phyloP scores from a whole-genome alignment of 2,113 vertebrate genomes.

The Ranitomeya variabilis region DNA sequence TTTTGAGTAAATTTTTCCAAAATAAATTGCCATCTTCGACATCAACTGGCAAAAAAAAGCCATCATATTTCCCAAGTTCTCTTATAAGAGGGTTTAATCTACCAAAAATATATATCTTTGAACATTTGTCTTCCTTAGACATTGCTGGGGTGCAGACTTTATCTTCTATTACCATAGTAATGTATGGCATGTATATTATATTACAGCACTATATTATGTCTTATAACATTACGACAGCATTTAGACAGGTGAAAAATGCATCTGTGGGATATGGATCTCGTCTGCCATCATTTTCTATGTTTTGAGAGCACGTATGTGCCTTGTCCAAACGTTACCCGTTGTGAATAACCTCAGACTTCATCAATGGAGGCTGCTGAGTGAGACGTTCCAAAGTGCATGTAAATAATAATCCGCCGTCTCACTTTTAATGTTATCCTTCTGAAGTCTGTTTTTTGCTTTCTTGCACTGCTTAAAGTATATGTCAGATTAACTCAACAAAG shows the following conservation, averaged over 20 bases:
- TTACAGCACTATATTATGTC: neutral
- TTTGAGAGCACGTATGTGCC: conserved; percentile 15
- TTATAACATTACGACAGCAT: neutral
- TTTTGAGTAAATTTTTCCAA: too few species aligned
- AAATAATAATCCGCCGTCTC: conserved; percentile 10
- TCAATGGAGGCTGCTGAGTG: conserved; percentile 40
- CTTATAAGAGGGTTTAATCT: too few species aligned
- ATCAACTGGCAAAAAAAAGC: too few species aligned
- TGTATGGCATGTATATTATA: neutral
- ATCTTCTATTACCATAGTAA: neutral
- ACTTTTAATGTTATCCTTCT: conserved; percentile 6
- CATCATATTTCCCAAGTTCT: too few species aligned
- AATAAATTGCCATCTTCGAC: too few species aligned
- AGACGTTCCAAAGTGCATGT: conserved; percentile 16
- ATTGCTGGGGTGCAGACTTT: neutral
- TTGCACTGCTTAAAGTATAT: neutral
- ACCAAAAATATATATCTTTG: too few species aligned
- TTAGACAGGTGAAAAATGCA: neutral
- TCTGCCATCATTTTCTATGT: conserved; percentile 30
- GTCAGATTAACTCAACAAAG: conserved; percentile 13
- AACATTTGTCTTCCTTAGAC: too few species aligned
- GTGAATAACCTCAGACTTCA: conserved; percentile 25
- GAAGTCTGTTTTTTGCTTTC: conserved; percentile 1
- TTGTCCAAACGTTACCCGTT: conserved; percentile 35
- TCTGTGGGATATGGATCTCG: neutral